Conservation (phyloP, 2,797 vertebrate genomes). For the Rhynchonycteris naso region DNA sequence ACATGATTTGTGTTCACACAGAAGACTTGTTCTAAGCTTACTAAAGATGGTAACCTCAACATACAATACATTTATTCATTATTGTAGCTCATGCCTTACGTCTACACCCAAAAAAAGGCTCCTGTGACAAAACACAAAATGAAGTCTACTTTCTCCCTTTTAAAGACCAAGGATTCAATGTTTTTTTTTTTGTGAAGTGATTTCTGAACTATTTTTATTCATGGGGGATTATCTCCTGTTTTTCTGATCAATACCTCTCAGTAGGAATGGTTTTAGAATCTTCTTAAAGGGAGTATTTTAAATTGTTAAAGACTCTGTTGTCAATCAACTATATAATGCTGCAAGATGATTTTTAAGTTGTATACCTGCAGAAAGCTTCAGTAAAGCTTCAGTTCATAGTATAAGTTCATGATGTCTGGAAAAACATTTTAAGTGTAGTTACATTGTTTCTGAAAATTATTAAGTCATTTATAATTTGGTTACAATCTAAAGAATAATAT, state of each 20-base stretch:
- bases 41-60: neutral
- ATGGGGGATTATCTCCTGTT: neutral
- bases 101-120: neutral
- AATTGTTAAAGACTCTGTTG: neutral
- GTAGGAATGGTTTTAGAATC: neutral
- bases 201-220: conserved; percentile 39
- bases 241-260: conserved; percentile 2
- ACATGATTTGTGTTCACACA: neutral
- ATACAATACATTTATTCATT: neutral
- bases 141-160: neutral
- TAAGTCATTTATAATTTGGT: neutral
- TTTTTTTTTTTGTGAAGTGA: neutral
- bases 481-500: conserved; percentile 4
- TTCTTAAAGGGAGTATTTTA: neutral
- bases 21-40: neutral
- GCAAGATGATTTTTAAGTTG: neutral
- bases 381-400: neutral
- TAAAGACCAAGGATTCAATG: neutral
- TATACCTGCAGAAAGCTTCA: neutral
- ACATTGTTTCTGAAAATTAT: neutral
- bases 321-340: neutral
- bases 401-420: neutral
- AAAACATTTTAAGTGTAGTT: neutral
- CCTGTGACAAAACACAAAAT: neutral
- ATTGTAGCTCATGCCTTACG: neutral